Evolutionary conservation across 2,888 invertebrate genomes (phyloP).

Genomic region (Ectemnius lituratus): DNA sequence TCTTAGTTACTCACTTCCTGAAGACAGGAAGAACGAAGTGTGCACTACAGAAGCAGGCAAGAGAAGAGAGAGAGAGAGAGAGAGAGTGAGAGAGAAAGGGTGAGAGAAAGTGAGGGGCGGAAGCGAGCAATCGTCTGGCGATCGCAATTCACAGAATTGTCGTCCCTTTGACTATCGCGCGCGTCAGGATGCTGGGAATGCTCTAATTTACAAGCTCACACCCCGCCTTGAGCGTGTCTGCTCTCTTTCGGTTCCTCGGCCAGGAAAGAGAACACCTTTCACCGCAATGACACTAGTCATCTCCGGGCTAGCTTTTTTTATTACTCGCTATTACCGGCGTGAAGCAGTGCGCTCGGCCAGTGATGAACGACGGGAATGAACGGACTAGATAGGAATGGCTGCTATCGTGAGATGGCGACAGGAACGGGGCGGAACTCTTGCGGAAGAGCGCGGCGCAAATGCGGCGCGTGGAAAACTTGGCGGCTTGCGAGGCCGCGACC

Average conservation of each 20-base stretch:
- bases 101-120: not conserved
- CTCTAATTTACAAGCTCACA: constrained; percentile 55
- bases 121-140: not conserved
- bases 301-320: constrained; percentile 63
- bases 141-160: constrained; percentile 4
- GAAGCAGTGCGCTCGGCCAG: constrained; percentile 59
- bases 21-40: not conserved
- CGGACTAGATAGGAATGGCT: constrained; percentile 53
- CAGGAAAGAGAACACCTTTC: constrained; percentile 52
- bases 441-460: constrained; percentile 22
- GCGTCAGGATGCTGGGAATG: constrained; percentile 7
- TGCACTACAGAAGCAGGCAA: not conserved
- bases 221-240: not conserved
- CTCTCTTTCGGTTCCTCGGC: constrained; percentile 40
- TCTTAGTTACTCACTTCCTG: constrained; percentile 4
- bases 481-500: constrained; percentile 66
- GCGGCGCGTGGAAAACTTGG: constrained; percentile 58
- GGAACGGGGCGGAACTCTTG: not conserved
- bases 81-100: too few species aligned
- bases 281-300: constrained; percentile 58
- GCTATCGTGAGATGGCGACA: not conserved
- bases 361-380: constrained; percentile 46
- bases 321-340: constrained; percentile 64
- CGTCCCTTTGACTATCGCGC: constrained; percentile 3
- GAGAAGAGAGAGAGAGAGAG: too few species aligned